Conservation (phyloP, 2,797 vertebrate genomes). For the Bothrops alternatus region DNA sequence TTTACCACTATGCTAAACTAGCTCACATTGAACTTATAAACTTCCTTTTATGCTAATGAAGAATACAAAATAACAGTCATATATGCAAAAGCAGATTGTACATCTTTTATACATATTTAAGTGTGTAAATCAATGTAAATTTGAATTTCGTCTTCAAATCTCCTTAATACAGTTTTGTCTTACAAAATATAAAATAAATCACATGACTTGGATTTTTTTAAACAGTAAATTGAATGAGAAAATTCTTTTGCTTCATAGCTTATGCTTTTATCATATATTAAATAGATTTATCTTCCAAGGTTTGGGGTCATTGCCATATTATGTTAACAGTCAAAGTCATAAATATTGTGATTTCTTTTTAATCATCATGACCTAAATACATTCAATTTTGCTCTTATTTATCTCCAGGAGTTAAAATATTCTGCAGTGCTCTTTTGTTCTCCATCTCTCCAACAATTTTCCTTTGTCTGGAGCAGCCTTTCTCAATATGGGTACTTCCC, state of each 20-base stretch:
- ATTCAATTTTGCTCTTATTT: neutral
- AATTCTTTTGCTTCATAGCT: neutral
- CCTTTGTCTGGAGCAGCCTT: neutral
- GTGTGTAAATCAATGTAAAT: neutral
- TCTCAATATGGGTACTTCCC: neutral
- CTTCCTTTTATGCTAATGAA: neutral
- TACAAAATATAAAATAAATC: neutral
- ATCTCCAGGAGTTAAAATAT: neutral
- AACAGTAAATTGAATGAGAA: conserved; percentile 19
- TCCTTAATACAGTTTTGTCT: neutral
- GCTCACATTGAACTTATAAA: neutral
- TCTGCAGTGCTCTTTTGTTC: neutral
- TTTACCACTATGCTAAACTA: neutral
- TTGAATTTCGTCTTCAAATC: neutral
- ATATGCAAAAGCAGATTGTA: neutral
- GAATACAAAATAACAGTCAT: neutral
- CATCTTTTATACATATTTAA: neutral
- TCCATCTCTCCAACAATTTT: neutral
- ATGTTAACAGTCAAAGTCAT: neutral
- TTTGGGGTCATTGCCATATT: neutral
- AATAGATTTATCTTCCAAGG: conserved; percentile 3
- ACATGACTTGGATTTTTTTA: neutral
- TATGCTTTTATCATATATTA: conserved; percentile 20
- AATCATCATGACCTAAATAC: conserved; percentile 3
- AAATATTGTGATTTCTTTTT: neutral